These are phyloP conservation scores for Sorex maritimensis DNA, from an alignment of 2,797 vertebrate species.

Conservation along the genomic window DNA sequence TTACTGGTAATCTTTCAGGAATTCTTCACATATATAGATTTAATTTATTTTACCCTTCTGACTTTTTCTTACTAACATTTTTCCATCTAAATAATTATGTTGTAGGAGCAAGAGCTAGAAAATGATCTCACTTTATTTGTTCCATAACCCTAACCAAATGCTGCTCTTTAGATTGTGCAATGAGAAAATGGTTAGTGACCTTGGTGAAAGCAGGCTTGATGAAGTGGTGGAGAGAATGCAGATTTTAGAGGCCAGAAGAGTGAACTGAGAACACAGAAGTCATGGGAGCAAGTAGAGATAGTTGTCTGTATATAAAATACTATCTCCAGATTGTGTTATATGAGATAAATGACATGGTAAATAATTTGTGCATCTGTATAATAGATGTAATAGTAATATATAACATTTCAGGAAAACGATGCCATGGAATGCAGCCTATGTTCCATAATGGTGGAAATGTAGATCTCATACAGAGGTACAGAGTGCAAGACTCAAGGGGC, in stretches of 20 bases:
- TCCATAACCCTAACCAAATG: neutral
- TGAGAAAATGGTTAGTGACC: neutral
- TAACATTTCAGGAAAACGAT: neutral
- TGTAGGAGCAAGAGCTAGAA: neutral
- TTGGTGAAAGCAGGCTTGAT: neutral
- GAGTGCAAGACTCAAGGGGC: neutral
- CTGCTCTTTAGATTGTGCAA: neutral
- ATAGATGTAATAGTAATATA: neutral
- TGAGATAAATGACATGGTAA: neutral
- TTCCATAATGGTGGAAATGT: neutral
- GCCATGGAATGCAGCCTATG: neutral
- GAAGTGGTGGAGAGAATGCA: neutral
- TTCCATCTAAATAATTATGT: constrained; percentile 25
- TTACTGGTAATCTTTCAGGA: neutral
- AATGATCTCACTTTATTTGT: neutral
- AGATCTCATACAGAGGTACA: neutral
- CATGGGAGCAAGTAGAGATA: neutral
- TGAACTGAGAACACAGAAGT: neutral
- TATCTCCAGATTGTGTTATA: neutral
- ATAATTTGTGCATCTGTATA: neutral
- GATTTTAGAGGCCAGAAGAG: neutral
- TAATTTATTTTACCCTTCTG: neutral
- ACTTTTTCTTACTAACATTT: constrained; percentile 7
- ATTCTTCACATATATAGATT: neutral
- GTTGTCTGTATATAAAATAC: accelerated